Evolutionary conservation across 2,888 invertebrate genomes (phyloP), one percentile per base, ranked within the genome.

Genomic region (Lathronympha strigana): DNA sequence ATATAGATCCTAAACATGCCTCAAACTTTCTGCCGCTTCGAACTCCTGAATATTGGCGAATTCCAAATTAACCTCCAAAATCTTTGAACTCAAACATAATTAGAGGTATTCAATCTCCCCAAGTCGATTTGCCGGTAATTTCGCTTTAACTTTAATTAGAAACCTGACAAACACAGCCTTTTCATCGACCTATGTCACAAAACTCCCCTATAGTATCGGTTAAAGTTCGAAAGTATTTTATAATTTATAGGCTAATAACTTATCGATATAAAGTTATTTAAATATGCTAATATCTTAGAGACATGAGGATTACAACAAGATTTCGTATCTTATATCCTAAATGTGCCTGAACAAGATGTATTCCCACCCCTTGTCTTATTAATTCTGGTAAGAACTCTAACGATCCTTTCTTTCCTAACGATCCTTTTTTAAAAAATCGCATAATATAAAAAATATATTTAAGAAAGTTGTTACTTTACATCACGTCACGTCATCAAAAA

Each of bases 1-100:
- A 33, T 11, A 2, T 33, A 11, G 2, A 33, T 33, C 33, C 8
- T 11, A 33, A 33, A 33, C 33, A 9, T 33, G 11, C 33, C 17
- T 17, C 55, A 11, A 57, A 57, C 19, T 57, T 45, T 8, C n/a
- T 43, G 33, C 63, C 21, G 38, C 3, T 19, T n/a, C 9, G 4
- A 63, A 63, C 58, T 63, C 40, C 45, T 36, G 19, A 53, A 64
- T 38, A 28, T 51, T 64, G 21, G 21, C 11, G 11, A 45, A 58
- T 36, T 40, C 36, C 19, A 64, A 64, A 60, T 53, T 51, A 51
- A 64, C 64, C 51, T 15, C 64, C 58, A 23, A 64, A 43, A 43
- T 51, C 50, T 63, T 63, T 63, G 63, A 63, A 63, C 58, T 58
- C 23, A 51, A 40, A 50, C 63, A 40, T 63, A 57, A 63, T 63